Evolutionary conservation across 2,888 invertebrate genomes (phyloP), one percentile per base, ranked within the genome.

Genomic region (Thera britannica): DNA sequence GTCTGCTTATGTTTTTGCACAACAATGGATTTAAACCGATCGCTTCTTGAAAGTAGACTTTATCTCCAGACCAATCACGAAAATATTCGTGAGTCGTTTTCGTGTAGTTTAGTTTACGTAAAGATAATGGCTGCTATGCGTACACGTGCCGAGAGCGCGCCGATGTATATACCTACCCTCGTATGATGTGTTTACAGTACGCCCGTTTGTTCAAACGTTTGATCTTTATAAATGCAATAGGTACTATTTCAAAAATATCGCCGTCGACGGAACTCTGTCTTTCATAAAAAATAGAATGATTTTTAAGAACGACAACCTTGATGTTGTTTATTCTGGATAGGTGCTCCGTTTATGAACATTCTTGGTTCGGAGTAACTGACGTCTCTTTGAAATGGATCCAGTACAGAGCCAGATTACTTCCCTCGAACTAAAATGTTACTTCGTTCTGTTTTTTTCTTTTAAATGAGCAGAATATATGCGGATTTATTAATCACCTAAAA

Each of bases 211-310:
- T 88, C 88, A 83, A 77, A 72, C 92, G 90, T 93, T 93, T 93
- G 93, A 93, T 93, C 93, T 93, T 92, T 92, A 89, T 91, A 91
- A 92, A 92, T 91, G 92, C 90, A 90, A 92, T 90, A 92, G 91
- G 92, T 92, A n/a, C n/a, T n/a, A 92, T 93, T 92, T 90, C 88
- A 84, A 89, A 90, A 93, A 92, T 90, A 90, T 87, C 90, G 84
- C 83, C 83, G 86, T 83, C 85, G 84, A 80, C 84, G 85, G 85
- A 86, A 87, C 85, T 85, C 84, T 84, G 46, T 66, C 86, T 89
- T 89, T 90, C 82, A 90, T 88, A 87, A 92, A 91, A 90, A 90
- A 90, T 80, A 85, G 86, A 90, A 89, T 86, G 87, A 89, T 90
- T 92, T 90, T 91, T 86, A 84, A 87, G 88, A 90, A 90, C 85